Evolutionary conservation across 1,140 invertebrate genomes (phyloP), one percentile per base, ranked within the genome.

Genomic region (Ridgeia piscesae): DNA sequence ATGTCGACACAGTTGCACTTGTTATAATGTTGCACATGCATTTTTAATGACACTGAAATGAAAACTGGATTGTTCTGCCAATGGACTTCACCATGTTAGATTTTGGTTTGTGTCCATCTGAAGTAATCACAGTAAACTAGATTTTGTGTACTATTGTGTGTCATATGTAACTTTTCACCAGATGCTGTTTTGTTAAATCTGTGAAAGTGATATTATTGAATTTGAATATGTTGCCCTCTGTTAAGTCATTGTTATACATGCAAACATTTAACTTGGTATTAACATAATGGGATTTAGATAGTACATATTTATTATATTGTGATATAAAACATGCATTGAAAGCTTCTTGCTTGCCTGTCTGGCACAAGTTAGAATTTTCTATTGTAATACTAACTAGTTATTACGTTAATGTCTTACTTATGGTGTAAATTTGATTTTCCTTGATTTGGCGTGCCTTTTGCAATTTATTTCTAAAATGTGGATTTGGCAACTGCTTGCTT

Each of bases 181-280:
- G 58, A 2, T 77, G 58, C 58, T 6, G 58, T 77, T 77, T 77
- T 77, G 58, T 27, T n/a, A 27, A 31, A 77, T 77, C 17, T 21
- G 58, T 77, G 58, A 77, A 77, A 77, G 58, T 77, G 58, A 77
- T 77, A 77, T 77, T 77, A 77, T 77, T 77, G 58, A 77, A 77
- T 4, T 77, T 77, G 27, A 77, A 77, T 77, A 77, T 77, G 58
- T 77, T 77, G 58, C 17, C 4, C 2, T 77, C 58, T 77, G 17
- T 77, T 77, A 27, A 21, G 27, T 77, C 27, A 31, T 77, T 17
- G 58, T 31, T 77, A 77, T 77, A 27, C 4, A 77, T 77, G 58
- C 0, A 77, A 77, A 77, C 11, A 9, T 77, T 0, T 77, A 21
- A 77, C 11, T 21, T 21, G 58, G 58, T 77, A 2, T 31, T 77